Percentiles rank a stretch among this genome's conserved stretches.
Evolutionary conservation across 2,888 invertebrate species (phyloP).

Genomic region (Ormyrus pomaceus): DNA sequence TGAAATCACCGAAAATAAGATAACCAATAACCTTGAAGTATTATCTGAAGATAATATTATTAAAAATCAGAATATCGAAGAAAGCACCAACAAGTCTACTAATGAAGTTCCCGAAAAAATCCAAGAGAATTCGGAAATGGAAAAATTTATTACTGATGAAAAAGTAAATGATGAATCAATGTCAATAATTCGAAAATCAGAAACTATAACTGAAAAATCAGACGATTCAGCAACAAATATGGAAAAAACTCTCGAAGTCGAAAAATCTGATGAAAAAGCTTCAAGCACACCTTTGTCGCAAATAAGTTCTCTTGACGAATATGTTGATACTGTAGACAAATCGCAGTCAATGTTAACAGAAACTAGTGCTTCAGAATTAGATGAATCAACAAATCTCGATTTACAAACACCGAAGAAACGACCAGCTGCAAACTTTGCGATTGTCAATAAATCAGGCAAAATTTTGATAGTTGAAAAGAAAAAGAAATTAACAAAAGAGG

Average conservation of each 20-base stretch:
- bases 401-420: conserved; percentile 67
- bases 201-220: not conserved
- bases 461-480: conserved; percentile 72
- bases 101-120: not conserved
- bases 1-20: conserved; percentile 17
- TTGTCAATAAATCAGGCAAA: conserved; percentile 72
- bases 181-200: not conserved
- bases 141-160: not conserved
- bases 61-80: not conserved
- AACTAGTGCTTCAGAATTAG: conserved; percentile 36
- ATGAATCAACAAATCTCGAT: conserved; percentile 58
- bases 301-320: conserved; percentile 22
- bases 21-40: too few relatives aligned
- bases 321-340: conserved; percentile 29
- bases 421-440: conserved; percentile 68
- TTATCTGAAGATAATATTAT: not conserved
- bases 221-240: not conserved
- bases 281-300: conserved; percentile 5
- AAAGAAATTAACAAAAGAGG: conserved; percentile 73
- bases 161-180: not conserved
- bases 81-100: not conserved
- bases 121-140: not conserved
- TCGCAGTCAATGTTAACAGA: conserved; percentile 2
- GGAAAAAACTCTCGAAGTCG: not conserved
- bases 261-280: not conserved